Evolutionary conservation across 2,113 vertebrate species (phyloP), one percentile per base, ranked within the genome.

Genomic region (Haemorhous mexicanus): DNA sequence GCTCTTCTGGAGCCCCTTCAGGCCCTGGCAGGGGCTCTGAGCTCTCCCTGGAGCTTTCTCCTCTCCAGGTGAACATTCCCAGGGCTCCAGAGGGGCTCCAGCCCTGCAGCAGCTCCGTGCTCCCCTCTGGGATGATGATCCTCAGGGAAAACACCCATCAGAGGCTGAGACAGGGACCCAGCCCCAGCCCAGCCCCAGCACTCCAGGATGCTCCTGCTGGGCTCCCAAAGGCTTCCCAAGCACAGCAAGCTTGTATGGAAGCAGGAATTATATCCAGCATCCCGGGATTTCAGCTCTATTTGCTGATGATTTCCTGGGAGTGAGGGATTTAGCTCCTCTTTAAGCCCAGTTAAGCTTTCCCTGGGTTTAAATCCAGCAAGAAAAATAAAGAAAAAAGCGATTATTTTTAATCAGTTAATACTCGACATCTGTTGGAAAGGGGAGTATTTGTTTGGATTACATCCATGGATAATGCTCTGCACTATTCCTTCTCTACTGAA

Each of bases 311-410:
- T 96, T 89, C 74, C 78, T 50, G 39, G 61, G 46, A 84, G 35
- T 49, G 56, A 91, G 18, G 62, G 92, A 82, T 91, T 94, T 90
- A 96, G 70, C 88, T 90, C 82, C 50, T 59, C 85, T 91, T 73
- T 96, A 96, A 91, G 84, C 88, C 85, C 84, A 84, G 72, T 90
- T 92, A 95, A 94, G 90, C 90, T 94, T 95, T 95, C 63, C 59
- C 79, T 41, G 85, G 62, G 32, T 93, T 93, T 90, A 89, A 94
- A 94, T 82, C 85, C 66, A 56, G 63, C 78, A 70, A 91, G 62
- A 63, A 83, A 78, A 82, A 79, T 59, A 59, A 62, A 66, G 55
- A 46, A 52, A 64, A 55, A 82, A 85, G 63, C n/a, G 55, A 95
- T 95, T 93, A 77, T 81, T 96, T 96, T 89, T 78, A 91, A 91